Percentiles rank a stretch among this genome's conserved stretches.
phyloP scores from a whole-genome alignment of 2,797 vertebrate genomes.

The Pipistrellus pygmaeus region DNA sequence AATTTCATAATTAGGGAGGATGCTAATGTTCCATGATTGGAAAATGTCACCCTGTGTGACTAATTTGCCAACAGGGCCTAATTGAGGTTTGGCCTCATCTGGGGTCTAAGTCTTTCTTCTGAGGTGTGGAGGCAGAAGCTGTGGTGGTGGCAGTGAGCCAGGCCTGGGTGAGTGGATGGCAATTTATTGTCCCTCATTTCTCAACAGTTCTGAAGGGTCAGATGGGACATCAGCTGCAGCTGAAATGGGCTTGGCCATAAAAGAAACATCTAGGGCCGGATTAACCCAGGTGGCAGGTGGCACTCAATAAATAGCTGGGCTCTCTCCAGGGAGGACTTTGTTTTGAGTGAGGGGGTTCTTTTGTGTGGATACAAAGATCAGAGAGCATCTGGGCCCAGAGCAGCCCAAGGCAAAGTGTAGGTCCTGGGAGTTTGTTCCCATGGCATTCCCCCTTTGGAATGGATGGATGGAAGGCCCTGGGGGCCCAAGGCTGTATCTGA shows the following conservation, averaged over 20 bases:
- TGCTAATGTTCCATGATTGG: slow-evolving; percentile 87
- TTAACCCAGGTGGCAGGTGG: slow-evolving; percentile 77
- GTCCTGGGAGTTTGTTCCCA: not conserved
- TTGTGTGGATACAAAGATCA: slow-evolving; percentile 11
- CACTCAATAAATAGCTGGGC: slow-evolving; percentile 31
- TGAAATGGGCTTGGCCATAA: slow-evolving; percentile 65
- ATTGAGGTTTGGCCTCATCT: slow-evolving; percentile 85
- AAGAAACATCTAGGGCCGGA: slow-evolving; percentile 47
- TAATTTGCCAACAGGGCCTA: slow-evolving; percentile 85
- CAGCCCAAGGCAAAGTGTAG: not conserved
- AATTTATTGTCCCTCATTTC: slow-evolving; percentile 78
- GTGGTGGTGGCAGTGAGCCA: slow-evolving; percentile 41
- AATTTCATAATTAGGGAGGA: slow-evolving; percentile 86
- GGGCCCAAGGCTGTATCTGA: not conserved
- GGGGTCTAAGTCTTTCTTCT: slow-evolving; percentile 72
- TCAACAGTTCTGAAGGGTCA: slow-evolving; percentile 51
- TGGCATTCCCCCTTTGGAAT: not conserved
- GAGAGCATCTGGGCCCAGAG: not conserved
- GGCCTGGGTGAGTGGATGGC: not conserved
- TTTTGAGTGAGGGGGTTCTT: not conserved
- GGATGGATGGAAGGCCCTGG: not conserved
- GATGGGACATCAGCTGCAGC: slow-evolving; percentile 75
- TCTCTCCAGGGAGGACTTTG: slow-evolving; percentile 55
- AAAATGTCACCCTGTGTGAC: slow-evolving; percentile 87
- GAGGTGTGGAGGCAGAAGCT: slow-evolving; percentile 26